Evolutionary conservation across 1,140 invertebrate genomes (phyloP), one percentile per base, ranked within the genome.

Genomic region (Macrocentrus cingulum): DNA sequence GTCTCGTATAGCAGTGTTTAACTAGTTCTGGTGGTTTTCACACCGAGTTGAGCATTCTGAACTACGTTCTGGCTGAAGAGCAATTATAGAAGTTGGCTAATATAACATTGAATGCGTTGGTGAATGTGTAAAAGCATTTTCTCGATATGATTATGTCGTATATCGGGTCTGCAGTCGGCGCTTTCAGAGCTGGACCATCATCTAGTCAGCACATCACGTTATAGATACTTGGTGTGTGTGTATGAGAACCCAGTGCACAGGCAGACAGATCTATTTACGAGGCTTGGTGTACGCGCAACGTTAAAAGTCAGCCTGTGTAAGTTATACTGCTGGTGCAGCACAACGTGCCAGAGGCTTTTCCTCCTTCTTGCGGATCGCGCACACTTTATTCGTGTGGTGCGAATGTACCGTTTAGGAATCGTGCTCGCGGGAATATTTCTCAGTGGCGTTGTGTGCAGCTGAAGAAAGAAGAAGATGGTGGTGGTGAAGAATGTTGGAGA

Each of bases 381-480:
- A 45, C 41, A 44, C n/a, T 44, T 44, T 42, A 42, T 56, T 56
- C n/a, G 25, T 42, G 46, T 42, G 36, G 39, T 29, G 29, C 53
- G 41, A 45, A 56, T 44, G 37, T 56, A 56, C 53, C 53, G 53
- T 56, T 56, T 56, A 56, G 41, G 41, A 56, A 56, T 56, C 53
- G 53, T 44, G 23, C 41, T 56, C 39, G 13, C 15, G 42, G 53
- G 25, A 20, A 29, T 29, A 51, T 34, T 25, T 16, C 15, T 3
- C 42, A n/a, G n/a, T n/a, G n/a, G n/a, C n/a, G n/a, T 20, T 7
- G 16, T 45, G 19, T 18, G 42, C 42, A 8, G 18, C 8, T 29
- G 49, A 18, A 7, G 19, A 51, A 41, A 22, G 51, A n/a, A 16
- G 11, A 1, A 25, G 20, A 13, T 25, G n/a, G 16, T 2, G 19